phyloP scores from a whole-genome alignment of 2,113 vertebrate genomes.

The Anseranas semipalmata region DNA sequence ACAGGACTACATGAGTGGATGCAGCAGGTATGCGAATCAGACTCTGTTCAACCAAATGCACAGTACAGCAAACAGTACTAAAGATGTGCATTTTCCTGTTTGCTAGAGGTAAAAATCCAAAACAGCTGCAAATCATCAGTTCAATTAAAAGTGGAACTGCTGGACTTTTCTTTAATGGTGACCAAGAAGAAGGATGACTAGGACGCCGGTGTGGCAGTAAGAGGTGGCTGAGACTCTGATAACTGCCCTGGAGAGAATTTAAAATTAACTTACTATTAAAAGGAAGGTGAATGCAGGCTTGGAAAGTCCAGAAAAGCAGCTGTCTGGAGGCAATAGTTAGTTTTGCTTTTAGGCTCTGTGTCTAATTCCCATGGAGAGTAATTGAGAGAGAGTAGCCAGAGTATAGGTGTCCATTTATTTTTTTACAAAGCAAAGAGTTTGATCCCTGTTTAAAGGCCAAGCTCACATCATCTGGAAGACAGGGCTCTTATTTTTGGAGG shows the following conservation, averaged over 20 bases:
- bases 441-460: slow-evolving; percentile 9
- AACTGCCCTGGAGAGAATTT: not conserved
- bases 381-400: not conserved
- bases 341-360: not conserved
- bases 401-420: not conserved
- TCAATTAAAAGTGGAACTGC: not conserved
- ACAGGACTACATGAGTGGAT: not conserved
- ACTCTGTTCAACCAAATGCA: not conserved
- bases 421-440: not conserved
- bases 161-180: not conserved
- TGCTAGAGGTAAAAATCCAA: not conserved
- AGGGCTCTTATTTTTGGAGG: not conserved
- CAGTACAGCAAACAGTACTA: fast-evolving
- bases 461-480: slow-evolving; percentile 10
- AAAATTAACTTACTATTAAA: not conserved
- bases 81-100: not conserved
- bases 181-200: not conserved
- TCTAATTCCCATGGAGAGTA: not conserved
- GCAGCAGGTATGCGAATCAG: not conserved
- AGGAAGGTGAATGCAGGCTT: not conserved
- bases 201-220: not conserved
- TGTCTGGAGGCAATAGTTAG: not conserved
- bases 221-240: not conserved
- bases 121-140: not conserved
- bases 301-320: not conserved